A percentile compares a stretch with the other conserved stretches of the same genome.
Evolutionary conservation across 2,797 vertebrate genomes (phyloP).

Genomic region (Chelonia mydas): DNA sequence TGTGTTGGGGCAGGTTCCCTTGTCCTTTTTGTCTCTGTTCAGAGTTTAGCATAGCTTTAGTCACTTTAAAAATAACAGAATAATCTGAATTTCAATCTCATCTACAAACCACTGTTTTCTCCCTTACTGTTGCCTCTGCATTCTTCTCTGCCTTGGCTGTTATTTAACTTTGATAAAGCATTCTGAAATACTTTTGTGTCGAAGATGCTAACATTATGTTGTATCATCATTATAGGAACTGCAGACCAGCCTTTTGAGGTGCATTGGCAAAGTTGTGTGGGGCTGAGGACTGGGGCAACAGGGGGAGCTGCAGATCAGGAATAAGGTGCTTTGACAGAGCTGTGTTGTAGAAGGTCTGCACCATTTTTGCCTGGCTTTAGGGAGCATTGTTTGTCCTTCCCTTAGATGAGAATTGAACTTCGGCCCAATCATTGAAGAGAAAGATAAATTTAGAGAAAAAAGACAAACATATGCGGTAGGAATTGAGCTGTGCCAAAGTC

Average conservation of each 20-base stretch:
- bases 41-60: not conserved
- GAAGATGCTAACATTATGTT: not conserved
- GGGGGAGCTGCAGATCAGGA: not conserved
- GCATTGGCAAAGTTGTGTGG: not conserved
- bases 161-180: not conserved
- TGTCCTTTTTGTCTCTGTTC: not conserved
- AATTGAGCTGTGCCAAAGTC: not conserved
- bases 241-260: not conserved
- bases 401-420: not conserved
- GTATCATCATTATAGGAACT: accelerated
- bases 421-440: not conserved
- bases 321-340: accelerated
- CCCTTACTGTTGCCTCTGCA: not conserved
- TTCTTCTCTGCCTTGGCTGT: not conserved
- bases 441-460: not conserved
- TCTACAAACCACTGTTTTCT: not conserved
- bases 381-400: not conserved
- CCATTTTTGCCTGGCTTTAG: not conserved
- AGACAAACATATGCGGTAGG: not conserved
- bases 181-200: not conserved
- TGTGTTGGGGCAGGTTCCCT: not conserved
- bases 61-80: not conserved
- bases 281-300: not conserved
- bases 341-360: accelerated
- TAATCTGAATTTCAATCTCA: not conserved